Conservation (phyloP, 2,888 invertebrate species). For the Drosophila mimetica region DNA sequence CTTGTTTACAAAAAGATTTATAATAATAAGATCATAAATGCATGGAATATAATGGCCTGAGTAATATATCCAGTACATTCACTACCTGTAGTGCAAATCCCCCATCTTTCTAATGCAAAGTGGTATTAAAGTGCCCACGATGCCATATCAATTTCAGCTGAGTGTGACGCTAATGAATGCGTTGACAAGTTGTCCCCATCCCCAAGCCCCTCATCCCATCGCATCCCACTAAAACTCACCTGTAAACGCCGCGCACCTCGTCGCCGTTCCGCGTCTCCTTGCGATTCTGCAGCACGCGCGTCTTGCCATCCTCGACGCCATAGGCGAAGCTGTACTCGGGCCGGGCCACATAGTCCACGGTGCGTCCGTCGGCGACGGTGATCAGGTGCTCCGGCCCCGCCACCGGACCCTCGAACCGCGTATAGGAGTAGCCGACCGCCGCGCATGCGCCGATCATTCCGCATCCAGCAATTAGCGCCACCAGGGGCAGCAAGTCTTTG, state of each 20-base stretch:
- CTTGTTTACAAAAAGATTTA: too few species aligned
- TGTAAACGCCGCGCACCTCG: slow-evolving; percentile 89
- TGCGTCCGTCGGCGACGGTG: slow-evolving; percentile 84
- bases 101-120: background rate
- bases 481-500: slow-evolving; percentile 36
- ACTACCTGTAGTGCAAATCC: too few species aligned
- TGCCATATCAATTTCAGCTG: slow-evolving; percentile 34
- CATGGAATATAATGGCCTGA: too few species aligned
- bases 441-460: slow-evolving; percentile 52
- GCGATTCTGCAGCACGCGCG: slow-evolving; percentile 90
- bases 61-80: too few species aligned
- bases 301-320: slow-evolving; percentile 90
- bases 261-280: slow-evolving; percentile 90
- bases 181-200: slow-evolving; percentile 35
- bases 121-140: slow-evolving; percentile 5
- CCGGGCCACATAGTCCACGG: slow-evolving; percentile 89
- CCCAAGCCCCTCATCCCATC: background rate
- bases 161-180: slow-evolving; percentile 56
- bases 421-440: slow-evolving; percentile 88
- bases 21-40: too few species aligned
- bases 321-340: slow-evolving; percentile 91
- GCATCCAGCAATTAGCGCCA: slow-evolving; percentile 52
- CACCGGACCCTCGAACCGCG: slow-evolving; percentile 90
- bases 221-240: slow-evolving; percentile 71
- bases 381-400: slow-evolving; percentile 86